Evolutionary conservation across 2,888 invertebrate species (phyloP), one percentile per base, ranked within the genome.

Genomic region (Creontiades dilutus): DNA sequence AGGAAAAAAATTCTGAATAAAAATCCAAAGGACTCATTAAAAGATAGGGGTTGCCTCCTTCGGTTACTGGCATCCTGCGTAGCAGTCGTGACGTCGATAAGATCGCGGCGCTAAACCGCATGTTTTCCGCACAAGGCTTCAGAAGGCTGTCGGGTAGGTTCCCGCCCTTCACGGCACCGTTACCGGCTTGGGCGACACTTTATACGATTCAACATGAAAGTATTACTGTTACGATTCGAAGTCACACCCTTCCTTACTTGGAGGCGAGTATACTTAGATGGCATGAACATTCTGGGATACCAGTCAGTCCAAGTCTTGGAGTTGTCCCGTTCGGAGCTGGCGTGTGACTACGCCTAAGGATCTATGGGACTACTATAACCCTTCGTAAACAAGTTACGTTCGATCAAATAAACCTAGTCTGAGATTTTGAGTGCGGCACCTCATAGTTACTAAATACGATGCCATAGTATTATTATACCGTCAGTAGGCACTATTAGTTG

Each of bases 101-200:
- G 23, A 68, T 68, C 68, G 68, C 23, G 27, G 68, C 12, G 57
- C 57, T n/a, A 57, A 13, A 68, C 68, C 68, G 68, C 57, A 57
- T 57, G 57, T 57, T 57, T n/a, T 57, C 68, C 68, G 68, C 68
- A 68, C 68, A 68, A 68, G 68, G 68, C 57, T n/a, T 57, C 57
- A 14, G 57, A 57, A 57, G 57, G 57, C 14, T n/a, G 57, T n/a
- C 57, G 0, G 57, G 52, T 52, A 12, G 52, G 68, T 27, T 27
- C 23, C 27, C 68, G 68, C 68, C 68, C 68, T 0, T 23, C 23
- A 23, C 23, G 13, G 68, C 23, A 68, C 68, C 68, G 68, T 23
- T 68, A 68, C 68, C 16, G 37, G 37, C 37, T 16, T 16, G 9
- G 27, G 23, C 68, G 68, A 68, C 68, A 68, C 68, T 68, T 68